A percentile compares a stretch with the other conserved stretches of the same genome.
phyloP scores from a whole-genome alignment of 2,113 vertebrate species.

The Planiliza haematocheilus region DNA sequence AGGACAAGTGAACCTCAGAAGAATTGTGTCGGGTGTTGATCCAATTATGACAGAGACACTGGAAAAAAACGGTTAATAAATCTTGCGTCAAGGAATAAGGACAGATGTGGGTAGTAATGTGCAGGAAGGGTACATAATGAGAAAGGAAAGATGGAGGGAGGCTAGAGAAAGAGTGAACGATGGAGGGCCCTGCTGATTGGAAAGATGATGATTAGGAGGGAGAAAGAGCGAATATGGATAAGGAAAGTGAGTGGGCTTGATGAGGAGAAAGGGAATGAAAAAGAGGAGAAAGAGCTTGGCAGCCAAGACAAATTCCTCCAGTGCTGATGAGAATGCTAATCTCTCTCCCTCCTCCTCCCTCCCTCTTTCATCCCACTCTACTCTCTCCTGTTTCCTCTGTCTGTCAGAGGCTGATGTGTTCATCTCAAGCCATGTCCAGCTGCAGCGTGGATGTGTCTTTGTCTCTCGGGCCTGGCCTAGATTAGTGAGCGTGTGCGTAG shows the following conservation, averaged over 20 bases:
- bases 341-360: constrained; percentile 51
- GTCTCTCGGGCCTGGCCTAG: constrained; percentile 59
- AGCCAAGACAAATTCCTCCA: constrained; percentile 79
- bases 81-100: constrained; percentile 28
- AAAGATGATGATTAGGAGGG: constrained; percentile 59
- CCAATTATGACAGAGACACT: constrained; percentile 56
- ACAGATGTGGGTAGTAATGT: constrained; percentile 29
- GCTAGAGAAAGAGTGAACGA: constrained; percentile 34
- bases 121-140: constrained; percentile 43
- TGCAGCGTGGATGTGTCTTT: constrained; percentile 57
- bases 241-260: constrained; percentile 58
- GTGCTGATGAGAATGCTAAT: constrained; percentile 84
- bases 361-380: constrained; percentile 59
- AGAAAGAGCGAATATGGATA: constrained; percentile 32
- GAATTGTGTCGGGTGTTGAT: constrained; percentile 28
- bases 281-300: constrained; percentile 66
- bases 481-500: constrained; percentile 48
- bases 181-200: constrained; percentile 56
- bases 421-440: constrained; percentile 77
- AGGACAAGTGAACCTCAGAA: constrained; percentile 49
- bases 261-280: constrained; percentile 61
- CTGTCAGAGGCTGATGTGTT: constrained; percentile 79
- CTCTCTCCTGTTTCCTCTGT: constrained; percentile 60
- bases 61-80: constrained; percentile 67
- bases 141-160: constrained; percentile 34